Conservation (phyloP, 2,113 vertebrate genomes). For the Argyrosomus japonicus region DNA sequence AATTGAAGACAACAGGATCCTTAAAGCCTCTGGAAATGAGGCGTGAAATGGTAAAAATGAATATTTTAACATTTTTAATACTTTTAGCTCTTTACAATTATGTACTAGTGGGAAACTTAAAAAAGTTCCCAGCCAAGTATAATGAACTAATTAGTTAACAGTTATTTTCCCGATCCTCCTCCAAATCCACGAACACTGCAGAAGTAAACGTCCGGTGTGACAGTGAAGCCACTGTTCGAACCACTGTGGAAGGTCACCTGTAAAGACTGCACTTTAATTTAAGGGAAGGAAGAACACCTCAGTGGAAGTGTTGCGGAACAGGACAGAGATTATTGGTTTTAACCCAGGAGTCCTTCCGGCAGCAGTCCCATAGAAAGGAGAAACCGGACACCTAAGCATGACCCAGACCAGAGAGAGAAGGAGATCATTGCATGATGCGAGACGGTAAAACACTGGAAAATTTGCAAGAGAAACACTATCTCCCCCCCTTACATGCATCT, state of each 20-base stretch:
- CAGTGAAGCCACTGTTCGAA: conserved; percentile 3
- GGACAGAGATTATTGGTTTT: conserved; percentile 62
- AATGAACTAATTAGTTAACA: background rate
- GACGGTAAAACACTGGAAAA: conserved; percentile 62
- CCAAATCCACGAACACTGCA: background rate
- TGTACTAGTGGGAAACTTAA: no score
- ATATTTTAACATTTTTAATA: no score
- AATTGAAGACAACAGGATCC: no score
- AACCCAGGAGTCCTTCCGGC: conserved; percentile 48
- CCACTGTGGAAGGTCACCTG: background rate
- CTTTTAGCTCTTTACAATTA: no score
- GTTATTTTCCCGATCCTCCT: background rate
- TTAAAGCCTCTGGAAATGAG: no score
- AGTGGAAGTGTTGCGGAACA: conserved; percentile 45
- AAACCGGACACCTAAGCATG: conserved; percentile 56
- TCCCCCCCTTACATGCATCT: conserved; percentile 44
- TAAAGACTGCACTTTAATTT: background rate
- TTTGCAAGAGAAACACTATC: conserved; percentile 69
- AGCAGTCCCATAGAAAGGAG: conserved; percentile 17
- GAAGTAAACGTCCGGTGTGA: background rate
- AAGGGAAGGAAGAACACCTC: conserved; percentile 33
- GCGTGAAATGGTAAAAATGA: no score
- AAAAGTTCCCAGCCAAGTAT: background rate
- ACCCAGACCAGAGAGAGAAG: conserved; percentile 1
- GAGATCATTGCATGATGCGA: conserved; percentile 50